These are phyloP conservation scores for Catostomus latipinnis DNA, from an alignment of 2,797 vertebrate species.

Conservation along the genomic window DNA sequence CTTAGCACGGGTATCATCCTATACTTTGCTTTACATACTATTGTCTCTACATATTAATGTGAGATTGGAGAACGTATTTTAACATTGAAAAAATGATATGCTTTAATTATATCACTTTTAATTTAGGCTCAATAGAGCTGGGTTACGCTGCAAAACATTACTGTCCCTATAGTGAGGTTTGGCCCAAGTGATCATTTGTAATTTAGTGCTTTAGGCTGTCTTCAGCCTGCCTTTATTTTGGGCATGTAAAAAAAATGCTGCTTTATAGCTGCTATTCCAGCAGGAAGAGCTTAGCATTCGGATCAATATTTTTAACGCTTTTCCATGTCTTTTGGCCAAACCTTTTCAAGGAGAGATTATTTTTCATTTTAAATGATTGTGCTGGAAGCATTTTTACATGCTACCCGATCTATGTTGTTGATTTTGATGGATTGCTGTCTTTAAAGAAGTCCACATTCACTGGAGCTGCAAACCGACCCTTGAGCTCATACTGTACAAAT, in stretches of 20 bases:
- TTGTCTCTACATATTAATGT: too few species aligned
- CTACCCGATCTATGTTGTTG: background rate
- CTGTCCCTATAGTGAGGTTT: background rate
- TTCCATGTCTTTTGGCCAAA: slow-evolving; percentile 34
- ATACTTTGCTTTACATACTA: too few species aligned
- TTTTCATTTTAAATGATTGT: slow-evolving; percentile 23
- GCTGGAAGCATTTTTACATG: background rate
- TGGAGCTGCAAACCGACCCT: background rate
- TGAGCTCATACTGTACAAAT: background rate
- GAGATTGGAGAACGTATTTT: too few species aligned
- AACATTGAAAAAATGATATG: too few species aligned
- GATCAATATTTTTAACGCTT: slow-evolving; percentile 10
- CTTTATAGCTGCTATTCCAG: background rate
- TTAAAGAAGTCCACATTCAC: background rate
- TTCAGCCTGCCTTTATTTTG: background rate
- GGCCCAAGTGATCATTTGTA: background rate
- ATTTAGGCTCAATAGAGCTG: background rate
- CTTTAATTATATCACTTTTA: too few species aligned
- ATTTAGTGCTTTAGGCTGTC: background rate
- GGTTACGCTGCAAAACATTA: slow-evolving; percentile 8
- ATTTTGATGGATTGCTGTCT: slow-evolving; percentile 7
- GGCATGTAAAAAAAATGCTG: background rate
- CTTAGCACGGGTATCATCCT: too few species aligned
- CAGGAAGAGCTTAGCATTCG: background rate
- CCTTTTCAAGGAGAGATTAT: background rate